A percentile compares a stretch with the other conserved stretches of the same genome.
These are phyloP conservation scores for Sminthopsis crassicaudata DNA, from an alignment of 2,113 vertebrate genomes.

Conservation along the genomic window DNA sequence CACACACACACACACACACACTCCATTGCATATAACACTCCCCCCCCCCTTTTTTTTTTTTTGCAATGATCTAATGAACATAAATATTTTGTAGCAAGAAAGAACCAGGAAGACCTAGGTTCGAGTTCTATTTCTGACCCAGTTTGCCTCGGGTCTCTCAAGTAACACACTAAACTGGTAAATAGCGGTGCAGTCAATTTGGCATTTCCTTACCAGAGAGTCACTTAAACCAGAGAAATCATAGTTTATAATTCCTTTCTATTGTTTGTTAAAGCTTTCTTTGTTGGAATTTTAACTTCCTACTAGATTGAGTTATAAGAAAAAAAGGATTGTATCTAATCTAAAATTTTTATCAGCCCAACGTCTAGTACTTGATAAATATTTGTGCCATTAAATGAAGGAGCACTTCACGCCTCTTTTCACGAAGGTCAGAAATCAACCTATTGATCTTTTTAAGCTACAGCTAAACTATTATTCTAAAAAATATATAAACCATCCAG, in stretches of 20 bases:
- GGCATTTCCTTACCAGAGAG: neutral
- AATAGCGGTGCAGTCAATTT: neutral
- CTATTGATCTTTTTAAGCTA: neutral
- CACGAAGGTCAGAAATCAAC: neutral
- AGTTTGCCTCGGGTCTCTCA: neutral
- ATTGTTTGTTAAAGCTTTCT: neutral
- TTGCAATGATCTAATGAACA: neutral
- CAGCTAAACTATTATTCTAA: neutral
- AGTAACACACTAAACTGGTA: neutral
- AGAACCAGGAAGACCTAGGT: neutral
- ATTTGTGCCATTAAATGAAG: neutral
- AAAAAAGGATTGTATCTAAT: neutral
- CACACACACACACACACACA: neutral
- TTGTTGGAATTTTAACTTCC: neutral
- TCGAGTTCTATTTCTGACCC: neutral
- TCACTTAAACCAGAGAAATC: neutral
- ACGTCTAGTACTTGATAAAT: neutral
- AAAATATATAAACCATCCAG: slow-evolving; percentile 10
- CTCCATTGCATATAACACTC: neutral
- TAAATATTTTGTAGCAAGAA: neutral
- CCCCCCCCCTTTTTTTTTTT: neutral
- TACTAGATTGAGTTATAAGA: neutral
- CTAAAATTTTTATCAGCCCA: neutral
- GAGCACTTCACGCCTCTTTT: neutral
- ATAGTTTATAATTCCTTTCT: neutral